Evolutionary conservation across 2,888 invertebrate genomes (phyloP).

Genomic region (Cantharis flavilabris): DNA sequence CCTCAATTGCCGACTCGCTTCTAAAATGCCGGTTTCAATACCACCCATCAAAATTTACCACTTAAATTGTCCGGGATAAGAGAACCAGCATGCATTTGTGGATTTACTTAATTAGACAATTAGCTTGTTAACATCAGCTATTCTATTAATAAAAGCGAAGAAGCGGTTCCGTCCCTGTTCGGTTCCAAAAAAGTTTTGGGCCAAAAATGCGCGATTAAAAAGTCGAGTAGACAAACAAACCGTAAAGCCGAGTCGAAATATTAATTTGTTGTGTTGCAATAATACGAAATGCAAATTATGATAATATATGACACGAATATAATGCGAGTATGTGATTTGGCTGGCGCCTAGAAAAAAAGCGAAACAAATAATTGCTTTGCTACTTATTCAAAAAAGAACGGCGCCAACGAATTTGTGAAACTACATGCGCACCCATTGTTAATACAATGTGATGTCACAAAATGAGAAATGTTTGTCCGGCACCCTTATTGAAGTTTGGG

Average conservation of each 20-base stretch:
- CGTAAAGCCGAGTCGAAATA: not conserved
- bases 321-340: slow-evolving; percentile 23
- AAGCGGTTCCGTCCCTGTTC: not conserved
- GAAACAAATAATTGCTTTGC: slow-evolving; percentile 26
- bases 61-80: not conserved
- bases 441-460: slow-evolving; percentile 27
- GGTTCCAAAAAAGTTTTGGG: not conserved
- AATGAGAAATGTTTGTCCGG: slow-evolving; percentile 34
- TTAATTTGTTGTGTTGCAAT: slow-evolving; percentile 18
- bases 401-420: slow-evolving; percentile 27
- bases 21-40: slow-evolving; percentile 11
- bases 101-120: not conserved
- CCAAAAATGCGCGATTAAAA: not conserved
- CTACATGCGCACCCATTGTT: slow-evolving; percentile 19
- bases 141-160: not conserved
- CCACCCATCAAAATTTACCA: slow-evolving; percentile 1
- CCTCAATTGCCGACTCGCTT: slow-evolving; percentile 6
- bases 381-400: slow-evolving; percentile 23
- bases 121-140: not conserved
- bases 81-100: slow-evolving; percentile 13
- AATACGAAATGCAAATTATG: slow-evolving; percentile 29
- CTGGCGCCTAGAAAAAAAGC: slow-evolving; percentile 28
- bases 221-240: not conserved
- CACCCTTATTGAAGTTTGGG: slow-evolving; percentile 15
- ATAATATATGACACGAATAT: slow-evolving; percentile 30